These are phyloP conservation scores for Dasyurus viverrinus DNA, from an alignment of 2,113 vertebrate genomes.

Conservation along the genomic window DNA sequence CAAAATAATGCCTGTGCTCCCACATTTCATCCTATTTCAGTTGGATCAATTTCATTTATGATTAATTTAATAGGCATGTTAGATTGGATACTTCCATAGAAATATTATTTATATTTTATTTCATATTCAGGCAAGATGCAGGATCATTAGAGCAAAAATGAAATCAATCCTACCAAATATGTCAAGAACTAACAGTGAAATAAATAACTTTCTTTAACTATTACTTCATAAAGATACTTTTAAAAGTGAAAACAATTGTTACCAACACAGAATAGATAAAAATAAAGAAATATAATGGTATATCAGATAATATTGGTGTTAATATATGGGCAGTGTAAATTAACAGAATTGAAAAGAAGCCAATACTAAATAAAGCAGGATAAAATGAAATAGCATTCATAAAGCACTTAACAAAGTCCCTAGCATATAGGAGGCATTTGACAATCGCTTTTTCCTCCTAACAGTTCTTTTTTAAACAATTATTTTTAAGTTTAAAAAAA, in stretches of 20 bases:
- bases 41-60: conserved; percentile 24
- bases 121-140: conserved; percentile 53
- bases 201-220: conserved; percentile 59
- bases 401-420: not conserved
- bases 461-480: not conserved
- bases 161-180: conserved; percentile 59
- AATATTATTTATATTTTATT: conserved; percentile 68
- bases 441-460: not conserved
- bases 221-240: conserved; percentile 48
- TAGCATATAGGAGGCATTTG: not conserved
- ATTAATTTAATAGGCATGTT: conserved; percentile 62
- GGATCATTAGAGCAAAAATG: conserved; percentile 58
- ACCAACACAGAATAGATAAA: conserved; percentile 53
- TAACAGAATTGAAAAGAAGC: conserved; percentile 33
- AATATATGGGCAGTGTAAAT: conserved; percentile 23
- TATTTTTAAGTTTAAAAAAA: not conserved
- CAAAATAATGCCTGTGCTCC: not conserved
- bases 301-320: conserved; percentile 25
- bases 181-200: not conserved
- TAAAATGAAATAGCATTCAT: not conserved
- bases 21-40: conserved; percentile 39
- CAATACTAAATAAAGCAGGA: conserved; percentile 24
- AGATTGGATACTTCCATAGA: conserved; percentile 67
- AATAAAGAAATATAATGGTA: not conserved
- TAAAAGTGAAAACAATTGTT: conserved; percentile 37